Percentiles rank a stretch among this genome's conserved stretches.
phyloP scores from a whole-genome alignment of 2,888 invertebrate species.

The Hydroisotoma schaefferi region DNA sequence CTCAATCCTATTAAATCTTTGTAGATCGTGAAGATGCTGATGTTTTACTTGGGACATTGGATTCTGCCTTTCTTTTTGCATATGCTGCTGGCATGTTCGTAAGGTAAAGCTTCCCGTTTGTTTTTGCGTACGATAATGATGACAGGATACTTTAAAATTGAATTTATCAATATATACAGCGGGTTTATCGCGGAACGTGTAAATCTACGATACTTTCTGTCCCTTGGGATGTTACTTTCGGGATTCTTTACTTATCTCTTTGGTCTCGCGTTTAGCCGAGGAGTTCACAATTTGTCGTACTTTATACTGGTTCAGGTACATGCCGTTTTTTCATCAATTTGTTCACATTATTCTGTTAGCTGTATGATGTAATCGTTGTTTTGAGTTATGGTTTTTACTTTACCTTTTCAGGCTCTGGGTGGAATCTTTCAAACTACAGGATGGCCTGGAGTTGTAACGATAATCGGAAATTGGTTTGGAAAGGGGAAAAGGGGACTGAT shows the following conservation, averaged over 20 bases:
- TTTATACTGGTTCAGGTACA: slow-evolving; percentile 82
- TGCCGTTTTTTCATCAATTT: background rate
- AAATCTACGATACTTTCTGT: slow-evolving; percentile 84
- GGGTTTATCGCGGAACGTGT: slow-evolving; percentile 91
- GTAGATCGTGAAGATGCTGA: slow-evolving; percentile 69
- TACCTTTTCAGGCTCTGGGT: slow-evolving; percentile 62
- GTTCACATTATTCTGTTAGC: background rate
- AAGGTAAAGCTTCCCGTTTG: slow-evolving; percentile 56
- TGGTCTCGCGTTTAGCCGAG: slow-evolving; percentile 76
- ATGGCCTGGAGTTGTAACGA: slow-evolving; percentile 92
- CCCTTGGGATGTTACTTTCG: slow-evolving; percentile 83
- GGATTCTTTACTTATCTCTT: slow-evolving; percentile 83
- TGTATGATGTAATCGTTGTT: background rate
- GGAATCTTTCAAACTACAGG: slow-evolving; percentile 90
- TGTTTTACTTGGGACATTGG: slow-evolving; percentile 76
- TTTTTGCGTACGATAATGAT: no score
- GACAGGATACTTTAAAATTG: background rate
- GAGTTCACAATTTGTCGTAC: slow-evolving; percentile 76
- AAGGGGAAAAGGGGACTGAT: slow-evolving; percentile 82
- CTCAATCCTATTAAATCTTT: slow-evolving; percentile 21
- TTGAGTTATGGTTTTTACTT: background rate
- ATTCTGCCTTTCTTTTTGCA: slow-evolving; percentile 85
- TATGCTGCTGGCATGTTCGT: slow-evolving; percentile 91
- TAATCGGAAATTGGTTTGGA: slow-evolving; percentile 96
- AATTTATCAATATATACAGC: slow-evolving; percentile 52